phyloP scores from a whole-genome alignment of 2,888 invertebrate species.

The Aphrophora alni region DNA sequence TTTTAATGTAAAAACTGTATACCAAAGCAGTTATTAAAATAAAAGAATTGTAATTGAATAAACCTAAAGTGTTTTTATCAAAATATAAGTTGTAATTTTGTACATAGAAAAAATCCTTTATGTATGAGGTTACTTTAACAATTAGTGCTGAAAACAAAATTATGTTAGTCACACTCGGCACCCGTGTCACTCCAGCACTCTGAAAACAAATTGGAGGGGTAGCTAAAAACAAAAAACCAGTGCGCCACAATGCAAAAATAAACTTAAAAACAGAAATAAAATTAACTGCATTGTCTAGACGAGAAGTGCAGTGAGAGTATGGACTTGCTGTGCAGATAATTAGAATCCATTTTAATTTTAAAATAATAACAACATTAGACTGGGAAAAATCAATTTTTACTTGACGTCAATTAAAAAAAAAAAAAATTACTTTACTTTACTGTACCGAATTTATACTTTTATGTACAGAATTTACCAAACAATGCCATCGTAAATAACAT shows the following conservation, averaged over 20 bases:
- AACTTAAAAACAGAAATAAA: slow-evolving; percentile 28
- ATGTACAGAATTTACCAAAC: not conserved
- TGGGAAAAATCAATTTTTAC: not conserved
- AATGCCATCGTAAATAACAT: not conserved
- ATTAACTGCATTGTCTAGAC: slow-evolving; percentile 36
- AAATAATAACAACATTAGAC: not conserved
- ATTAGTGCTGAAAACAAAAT: slow-evolving; percentile 38
- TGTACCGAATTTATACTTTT: not conserved
- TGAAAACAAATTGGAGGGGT: slow-evolving; percentile 24
- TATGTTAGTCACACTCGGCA: slow-evolving; percentile 20
- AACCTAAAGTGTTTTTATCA: too few relatives aligned
- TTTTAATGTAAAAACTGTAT: too few relatives aligned
- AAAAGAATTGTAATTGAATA: too few relatives aligned
- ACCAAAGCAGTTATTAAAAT: too few relatives aligned
- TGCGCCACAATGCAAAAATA: slow-evolving; percentile 42
- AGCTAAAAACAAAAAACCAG: slow-evolving; percentile 36
- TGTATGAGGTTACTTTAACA: slow-evolving; percentile 43
- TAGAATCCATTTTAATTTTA: not conserved
- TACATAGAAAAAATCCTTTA: not conserved
- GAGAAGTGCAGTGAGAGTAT: slow-evolving; percentile 32
- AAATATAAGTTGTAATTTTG: too few relatives aligned
- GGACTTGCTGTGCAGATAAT: slow-evolving; percentile 29
- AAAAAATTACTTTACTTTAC: not conserved
- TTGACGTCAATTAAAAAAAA: not conserved
- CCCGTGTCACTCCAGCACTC: slow-evolving; percentile 27